A percentile compares a stretch with the other conserved stretches of the same genome.
phyloP scores from a whole-genome alignment of 2,888 invertebrate species.

The Unio delphinus region DNA sequence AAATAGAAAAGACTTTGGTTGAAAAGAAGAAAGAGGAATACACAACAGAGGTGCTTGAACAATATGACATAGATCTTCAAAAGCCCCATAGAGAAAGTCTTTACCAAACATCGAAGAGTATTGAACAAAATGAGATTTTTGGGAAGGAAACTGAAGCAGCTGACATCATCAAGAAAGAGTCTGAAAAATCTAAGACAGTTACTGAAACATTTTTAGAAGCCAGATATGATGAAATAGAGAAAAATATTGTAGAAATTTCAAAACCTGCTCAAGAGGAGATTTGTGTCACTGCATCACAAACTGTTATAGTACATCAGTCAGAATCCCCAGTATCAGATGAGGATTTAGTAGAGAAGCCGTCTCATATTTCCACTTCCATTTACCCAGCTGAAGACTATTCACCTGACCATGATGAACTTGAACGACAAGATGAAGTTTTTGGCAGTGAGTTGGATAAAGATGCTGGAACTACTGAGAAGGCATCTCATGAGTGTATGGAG shows the following conservation, averaged over 20 bases:
- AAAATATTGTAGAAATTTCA: background rate
- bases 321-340: conserved; percentile 39
- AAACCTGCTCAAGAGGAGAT: conserved; percentile 1
- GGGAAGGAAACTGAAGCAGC: no score
- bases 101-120: background rate
- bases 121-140: background rate
- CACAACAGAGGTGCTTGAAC: conserved; percentile 1
- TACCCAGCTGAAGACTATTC: conserved; percentile 6
- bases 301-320: background rate
- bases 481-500: conserved; percentile 10
- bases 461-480: background rate
- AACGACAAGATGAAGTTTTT: conserved; percentile 8
- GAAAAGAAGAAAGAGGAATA: conserved; percentile 1
- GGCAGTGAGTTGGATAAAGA: conserved; percentile 10
- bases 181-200: conserved; percentile 2
- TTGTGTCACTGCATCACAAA: background rate
- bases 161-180: background rate
- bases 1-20: conserved; percentile 4
- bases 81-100: conserved; percentile 2
- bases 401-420: background rate
- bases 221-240: background rate
- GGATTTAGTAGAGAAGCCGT: conserved; percentile 46
- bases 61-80: conserved; percentile 1
- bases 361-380: conserved; percentile 13
- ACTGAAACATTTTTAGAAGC: conserved; percentile 2